Base-by-base conservation (phyloP, 2,113 vertebrate genomes). In the Tupaia tana region DNA sequence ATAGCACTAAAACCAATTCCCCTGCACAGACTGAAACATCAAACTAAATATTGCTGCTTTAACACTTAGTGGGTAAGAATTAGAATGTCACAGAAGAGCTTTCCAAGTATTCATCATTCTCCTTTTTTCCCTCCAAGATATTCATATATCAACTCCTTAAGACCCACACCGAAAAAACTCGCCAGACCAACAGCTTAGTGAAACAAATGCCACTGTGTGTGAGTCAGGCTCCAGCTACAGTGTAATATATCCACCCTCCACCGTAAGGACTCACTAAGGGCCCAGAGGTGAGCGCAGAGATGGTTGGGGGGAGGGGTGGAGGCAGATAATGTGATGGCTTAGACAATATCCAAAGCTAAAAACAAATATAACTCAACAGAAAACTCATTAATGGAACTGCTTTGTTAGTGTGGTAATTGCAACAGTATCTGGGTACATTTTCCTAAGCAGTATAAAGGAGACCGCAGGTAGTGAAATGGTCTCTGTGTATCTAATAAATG, bases 41-140 rank as follows among this genome's bases (percentile, higher is more conserved):
- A 43, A 77, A 94, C 79, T 90, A 86, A 97, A 96, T 66, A 74
- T 4, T 66, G 86, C 79, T n/a, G n/a, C 90, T 94, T 93, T 93
- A 95, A 88, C 95, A 96, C 92, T 95, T 92, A 95, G 89, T 31
- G 81, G 84, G 89, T 54, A 70, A 69, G 75, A 95, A 95, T 95
- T 81, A 95, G 94, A 91, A 90, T 69, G 90, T 81, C 94, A 89
- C 64, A 29, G 66, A 91, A 95, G 90, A 75, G 90, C 59, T 69
- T 79, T 31, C 69, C 78, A 77, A 64, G 88, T 90, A 75, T 91
- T 89, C 82, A 86, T 96, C 95, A 89, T 75, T 93, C 88, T 88
- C 95, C 70, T 66, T 78, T 89, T 78, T 69, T 59, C n/a, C 52
- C 73, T 86, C 81, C 56, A 78, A 81, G 79, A 97, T 86, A 89